Conservation (phyloP, 2,797 vertebrate genomes). For the Mormyrops attenuatus region DNA sequence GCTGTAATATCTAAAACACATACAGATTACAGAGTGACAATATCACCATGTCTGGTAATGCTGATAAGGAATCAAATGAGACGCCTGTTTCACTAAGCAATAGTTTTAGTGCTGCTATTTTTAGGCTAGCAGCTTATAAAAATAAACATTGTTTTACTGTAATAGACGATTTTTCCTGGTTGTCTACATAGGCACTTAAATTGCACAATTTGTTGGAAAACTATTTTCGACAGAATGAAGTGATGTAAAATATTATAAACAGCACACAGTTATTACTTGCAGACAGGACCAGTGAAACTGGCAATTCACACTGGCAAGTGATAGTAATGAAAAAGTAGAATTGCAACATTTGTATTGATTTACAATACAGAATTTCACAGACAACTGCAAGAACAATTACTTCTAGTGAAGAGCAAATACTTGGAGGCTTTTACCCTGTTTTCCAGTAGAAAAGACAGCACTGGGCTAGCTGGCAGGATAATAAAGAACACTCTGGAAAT, state of each 20-base stretch:
- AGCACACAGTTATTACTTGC: neutral
- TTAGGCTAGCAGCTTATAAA: neutral
- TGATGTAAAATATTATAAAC: neutral
- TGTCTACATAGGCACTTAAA: neutral
- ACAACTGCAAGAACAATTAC: constrained; percentile 56
- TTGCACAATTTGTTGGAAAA: constrained; percentile 1
- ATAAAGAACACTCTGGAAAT: constrained; percentile 22
- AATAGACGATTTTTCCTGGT: neutral
- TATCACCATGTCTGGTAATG: neutral
- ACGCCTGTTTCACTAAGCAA: neutral
- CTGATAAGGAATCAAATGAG: neutral
- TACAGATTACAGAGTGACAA: neutral
- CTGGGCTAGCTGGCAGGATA: constrained; percentile 10
- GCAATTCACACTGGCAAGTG: neutral
- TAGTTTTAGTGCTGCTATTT: neutral
- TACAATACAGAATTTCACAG: constrained; percentile 44
- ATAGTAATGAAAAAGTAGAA: constrained; percentile 35
- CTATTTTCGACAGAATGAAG: neutral
- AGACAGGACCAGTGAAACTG: neutral
- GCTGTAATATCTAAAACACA: neutral
- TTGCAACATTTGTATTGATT: constrained; percentile 53
- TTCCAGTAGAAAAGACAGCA: constrained; percentile 3
- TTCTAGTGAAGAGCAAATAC: constrained; percentile 52
- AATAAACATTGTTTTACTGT: neutral
- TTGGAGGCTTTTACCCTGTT: constrained; percentile 38